Percentiles rank a stretch among this genome's conserved stretches.
Evolutionary conservation across 2,113 vertebrate genomes (phyloP).

Genomic region (Anolis carolinensis): DNA sequence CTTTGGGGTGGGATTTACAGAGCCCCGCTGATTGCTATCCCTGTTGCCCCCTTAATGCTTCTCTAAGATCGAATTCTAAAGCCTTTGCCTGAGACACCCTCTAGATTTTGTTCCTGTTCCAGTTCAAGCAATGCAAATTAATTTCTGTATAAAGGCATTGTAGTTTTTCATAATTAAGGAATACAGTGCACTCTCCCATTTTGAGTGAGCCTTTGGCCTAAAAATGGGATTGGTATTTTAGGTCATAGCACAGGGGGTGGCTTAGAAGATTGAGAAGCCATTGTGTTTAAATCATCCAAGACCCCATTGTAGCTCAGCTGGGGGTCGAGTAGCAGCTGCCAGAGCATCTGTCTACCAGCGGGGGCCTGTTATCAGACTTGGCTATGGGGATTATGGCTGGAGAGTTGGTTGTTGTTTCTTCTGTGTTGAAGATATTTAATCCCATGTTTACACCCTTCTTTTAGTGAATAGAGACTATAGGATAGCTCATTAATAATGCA

Average conservation of each 20-base stretch:
- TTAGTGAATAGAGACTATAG: conserved; percentile 6
- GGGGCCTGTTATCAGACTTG: conserved; percentile 31
- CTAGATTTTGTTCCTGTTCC: neutral
- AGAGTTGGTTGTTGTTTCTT: conserved; percentile 20
- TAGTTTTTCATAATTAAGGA: neutral
- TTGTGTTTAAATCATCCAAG: conserved; percentile 15
- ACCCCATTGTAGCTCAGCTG: conserved; percentile 17
- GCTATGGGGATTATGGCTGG: conserved; percentile 19
- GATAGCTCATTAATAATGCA: neutral
- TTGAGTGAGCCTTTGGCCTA: neutral
- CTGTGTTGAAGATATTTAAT: conserved; percentile 27
- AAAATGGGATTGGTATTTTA: conserved; percentile 20
- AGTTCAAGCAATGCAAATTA: neutral
- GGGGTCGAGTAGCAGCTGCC: conserved; percentile 14
- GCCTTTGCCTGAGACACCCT: neutral
- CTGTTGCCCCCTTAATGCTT: neutral
- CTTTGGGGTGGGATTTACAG: neutral
- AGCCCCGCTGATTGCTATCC: neutral
- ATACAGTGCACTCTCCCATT: neutral
- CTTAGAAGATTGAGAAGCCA: conserved; percentile 1
- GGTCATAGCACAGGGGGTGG: conserved; percentile 16
- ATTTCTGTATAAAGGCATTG: neutral
- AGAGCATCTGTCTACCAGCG: conserved; percentile 36
- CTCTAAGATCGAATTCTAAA: neutral
- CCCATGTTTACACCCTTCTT: conserved; percentile 35